A percentile compares a stretch with the other conserved stretches of the same genome.
These are phyloP conservation scores for Tipula helvola DNA, from an alignment of 2,888 invertebrate genomes.

Conservation along the genomic window DNA sequence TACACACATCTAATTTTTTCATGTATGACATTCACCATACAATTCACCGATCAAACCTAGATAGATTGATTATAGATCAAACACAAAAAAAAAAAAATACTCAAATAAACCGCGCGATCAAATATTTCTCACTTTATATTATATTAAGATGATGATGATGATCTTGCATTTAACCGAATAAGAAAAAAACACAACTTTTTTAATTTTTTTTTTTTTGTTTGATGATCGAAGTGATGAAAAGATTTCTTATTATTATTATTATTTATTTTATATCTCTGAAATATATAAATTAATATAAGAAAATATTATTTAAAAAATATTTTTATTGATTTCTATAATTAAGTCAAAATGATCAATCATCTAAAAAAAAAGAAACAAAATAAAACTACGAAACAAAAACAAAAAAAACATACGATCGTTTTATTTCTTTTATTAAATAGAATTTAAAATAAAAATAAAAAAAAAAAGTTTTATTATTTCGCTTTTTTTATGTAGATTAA, in stretches of 20 bases:
- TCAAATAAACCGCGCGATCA: neutral
- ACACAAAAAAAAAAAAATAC: neutral
- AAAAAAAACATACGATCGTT: neutral
- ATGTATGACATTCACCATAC: neutral
- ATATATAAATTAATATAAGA: neutral
- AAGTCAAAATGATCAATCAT: conserved; percentile 6
- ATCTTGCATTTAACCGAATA: neutral
- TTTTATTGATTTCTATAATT: conserved; percentile 9
- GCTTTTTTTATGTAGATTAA: neutral
- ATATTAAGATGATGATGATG: neutral
- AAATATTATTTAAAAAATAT: neutral
- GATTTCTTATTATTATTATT: neutral
- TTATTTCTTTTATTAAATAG: neutral
- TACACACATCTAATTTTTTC: neutral
- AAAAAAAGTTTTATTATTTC: too few relatives aligned
- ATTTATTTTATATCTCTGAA: conserved; percentile 4
- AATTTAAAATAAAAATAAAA: neutral
- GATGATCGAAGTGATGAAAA: conserved; percentile 4
- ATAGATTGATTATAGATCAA: neutral
- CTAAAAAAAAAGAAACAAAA: neutral
- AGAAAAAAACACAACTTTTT: neutral
- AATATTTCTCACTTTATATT: neutral
- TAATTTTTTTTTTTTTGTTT: neutral
- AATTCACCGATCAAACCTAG: neutral
- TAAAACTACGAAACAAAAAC: neutral